These are phyloP conservation scores for Calliphora vicina DNA, from an alignment of 1,140 invertebrate species.

Conservation along the genomic window DNA sequence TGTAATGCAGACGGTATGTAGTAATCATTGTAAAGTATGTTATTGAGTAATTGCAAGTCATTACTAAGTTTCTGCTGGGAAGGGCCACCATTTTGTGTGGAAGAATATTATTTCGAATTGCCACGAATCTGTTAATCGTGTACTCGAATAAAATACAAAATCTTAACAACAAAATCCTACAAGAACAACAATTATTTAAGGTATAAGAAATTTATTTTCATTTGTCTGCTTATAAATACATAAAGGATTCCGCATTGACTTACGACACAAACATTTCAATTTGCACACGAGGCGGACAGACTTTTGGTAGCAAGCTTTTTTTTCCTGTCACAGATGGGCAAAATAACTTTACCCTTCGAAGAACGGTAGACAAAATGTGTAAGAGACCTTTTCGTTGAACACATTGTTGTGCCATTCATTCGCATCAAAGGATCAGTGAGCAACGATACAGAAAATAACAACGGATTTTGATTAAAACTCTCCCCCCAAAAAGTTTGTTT, in stretches of 20 bases:
- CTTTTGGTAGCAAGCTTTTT: neutral
- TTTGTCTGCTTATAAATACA: conserved; percentile 37
- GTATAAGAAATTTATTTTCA: conserved; percentile 35
- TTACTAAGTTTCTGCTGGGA: too few species aligned
- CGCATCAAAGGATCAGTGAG: conserved; percentile 63
- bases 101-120: too few species aligned
- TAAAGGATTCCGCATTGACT: conserved; percentile 33
- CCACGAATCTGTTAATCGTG: too few species aligned
- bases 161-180: neutral
- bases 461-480: conserved; percentile 65
- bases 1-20: too few species aligned
- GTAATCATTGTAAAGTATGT: too few species aligned
- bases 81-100: too few species aligned
- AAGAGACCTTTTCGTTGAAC: conserved; percentile 40
- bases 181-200: conserved; percentile 24
- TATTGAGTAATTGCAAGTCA: too few species aligned
- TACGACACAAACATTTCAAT: conserved; percentile 60
- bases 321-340: conserved; percentile 38
- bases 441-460: conserved; percentile 65
- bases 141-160: neutral
- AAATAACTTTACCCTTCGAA: conserved; percentile 23
- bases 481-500: conserved; percentile 43
- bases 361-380: conserved; percentile 28
- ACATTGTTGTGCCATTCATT: conserved; percentile 51
- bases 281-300: conserved; percentile 45